These are phyloP conservation scores for Mus musculus DNA, from an alignment of 2,113 vertebrate species.

Conservation along the genomic window GRCm39 chr8:8615001-8615500, in stretches of 20 bases:
- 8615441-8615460: neutral
- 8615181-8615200: slow-evolving; percentile 2
- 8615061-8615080: slow-evolving; percentile 16
- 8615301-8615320: neutral
- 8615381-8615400: neutral
- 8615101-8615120: slow-evolving; percentile 48
- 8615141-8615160: neutral
- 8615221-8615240: neutral
- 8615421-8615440: slow-evolving; percentile 61
- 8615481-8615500: neutral
- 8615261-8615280: slow-evolving; percentile 7
- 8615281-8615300: neutral
- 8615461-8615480: neutral
- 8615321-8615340: neutral
- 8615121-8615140: slow-evolving; percentile 61
- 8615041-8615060: neutral
- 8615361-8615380: neutral
- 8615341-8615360: neutral
- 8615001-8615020: neutral
- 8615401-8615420: neutral
- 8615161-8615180: slow-evolving; percentile 54
- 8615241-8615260: neutral
- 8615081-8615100: slow-evolving; percentile 3
- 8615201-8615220: slow-evolving; percentile 14
- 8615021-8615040: neutral